phyloP scores from a whole-genome alignment of 2,888 invertebrate species.

The Macaria notata region DNA sequence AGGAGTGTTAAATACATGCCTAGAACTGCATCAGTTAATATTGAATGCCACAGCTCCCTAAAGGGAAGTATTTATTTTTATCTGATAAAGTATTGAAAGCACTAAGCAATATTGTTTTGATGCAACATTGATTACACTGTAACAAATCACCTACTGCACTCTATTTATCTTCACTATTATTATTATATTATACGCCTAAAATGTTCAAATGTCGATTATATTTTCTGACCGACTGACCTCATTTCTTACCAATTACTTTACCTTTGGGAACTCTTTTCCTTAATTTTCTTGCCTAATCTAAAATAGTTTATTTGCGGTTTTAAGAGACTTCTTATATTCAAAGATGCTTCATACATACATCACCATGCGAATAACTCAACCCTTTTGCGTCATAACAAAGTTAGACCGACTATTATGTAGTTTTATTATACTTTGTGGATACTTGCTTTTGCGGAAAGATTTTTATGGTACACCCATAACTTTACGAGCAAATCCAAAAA shows the following conservation, averaged over 20 bases:
- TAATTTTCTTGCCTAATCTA: neutral
- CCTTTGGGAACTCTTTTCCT: neutral
- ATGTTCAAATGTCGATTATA: neutral
- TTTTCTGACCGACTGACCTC: neutral
- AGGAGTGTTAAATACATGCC: too few relatives aligned
- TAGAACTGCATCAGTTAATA: too few relatives aligned
- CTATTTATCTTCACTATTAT: too few relatives aligned
- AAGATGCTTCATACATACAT: neutral
- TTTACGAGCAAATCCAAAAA: constrained; percentile 36
- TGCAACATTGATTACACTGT: too few relatives aligned
- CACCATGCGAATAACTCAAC: constrained; percentile 3
- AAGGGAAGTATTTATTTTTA: too few relatives aligned
- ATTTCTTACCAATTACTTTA: too few relatives aligned
- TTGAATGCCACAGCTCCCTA: too few relatives aligned
- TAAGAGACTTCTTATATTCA: too few relatives aligned
- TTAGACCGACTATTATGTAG: constrained; percentile 6
- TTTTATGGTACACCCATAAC: constrained; percentile 22
- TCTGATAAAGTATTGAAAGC: too few relatives aligned
- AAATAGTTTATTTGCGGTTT: constrained; percentile 1
- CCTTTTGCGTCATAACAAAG: constrained; percentile 1
- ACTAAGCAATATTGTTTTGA: too few relatives aligned
- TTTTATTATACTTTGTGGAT: constrained; percentile 21
- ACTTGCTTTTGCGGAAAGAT: constrained; percentile 4
- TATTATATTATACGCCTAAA: too few relatives aligned
- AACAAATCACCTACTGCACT: too few relatives aligned